Conservation (phyloP, 1,140 invertebrate genomes). For the Subanguina moxae region DNA sequence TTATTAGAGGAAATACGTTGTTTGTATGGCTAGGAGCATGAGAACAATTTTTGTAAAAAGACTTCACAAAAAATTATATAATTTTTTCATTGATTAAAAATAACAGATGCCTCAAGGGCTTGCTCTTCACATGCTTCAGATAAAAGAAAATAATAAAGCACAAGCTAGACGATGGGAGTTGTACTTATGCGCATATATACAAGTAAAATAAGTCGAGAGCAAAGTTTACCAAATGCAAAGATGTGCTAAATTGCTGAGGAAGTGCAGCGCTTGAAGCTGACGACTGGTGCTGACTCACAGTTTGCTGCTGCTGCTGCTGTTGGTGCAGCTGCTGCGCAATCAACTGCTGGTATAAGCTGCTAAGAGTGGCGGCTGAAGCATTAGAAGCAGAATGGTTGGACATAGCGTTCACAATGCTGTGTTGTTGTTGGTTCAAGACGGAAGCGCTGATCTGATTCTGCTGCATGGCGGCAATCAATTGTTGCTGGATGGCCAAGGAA, state of each 20-base stretch:
- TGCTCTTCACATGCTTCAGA: too few relatives aligned
- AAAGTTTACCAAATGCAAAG: conserved; percentile 28
- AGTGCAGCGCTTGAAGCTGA: conserved; percentile 18
- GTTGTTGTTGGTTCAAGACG: neutral
- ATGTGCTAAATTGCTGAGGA: conserved; percentile 26
- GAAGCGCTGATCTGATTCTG: conserved; percentile 2
- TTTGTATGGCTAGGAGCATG: too few relatives aligned
- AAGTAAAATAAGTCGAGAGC: too few relatives aligned
- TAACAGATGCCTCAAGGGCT: too few relatives aligned
- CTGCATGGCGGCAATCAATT: conserved; percentile 24
- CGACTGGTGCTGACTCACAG: conserved; percentile 4
- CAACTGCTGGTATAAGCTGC: conserved; percentile 26
- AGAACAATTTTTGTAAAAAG: too few relatives aligned
- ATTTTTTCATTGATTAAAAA: too few relatives aligned
- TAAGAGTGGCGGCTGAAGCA: conserved; percentile 8
- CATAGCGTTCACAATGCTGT: neutral
- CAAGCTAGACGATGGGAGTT: too few relatives aligned
- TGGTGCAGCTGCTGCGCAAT: conserved; percentile 28
- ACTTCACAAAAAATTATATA: too few relatives aligned
- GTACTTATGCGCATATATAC: too few relatives aligned
- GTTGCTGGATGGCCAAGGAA: conserved; percentile 24
- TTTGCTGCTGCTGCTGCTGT: conserved; percentile 29
- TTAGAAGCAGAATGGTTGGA: conserved; percentile 12
- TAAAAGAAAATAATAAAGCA: too few relatives aligned
- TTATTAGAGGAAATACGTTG: too few relatives aligned